phyloP scores from a whole-genome alignment of 2,888 invertebrate species.

The Drosophila tripunctata region DNA sequence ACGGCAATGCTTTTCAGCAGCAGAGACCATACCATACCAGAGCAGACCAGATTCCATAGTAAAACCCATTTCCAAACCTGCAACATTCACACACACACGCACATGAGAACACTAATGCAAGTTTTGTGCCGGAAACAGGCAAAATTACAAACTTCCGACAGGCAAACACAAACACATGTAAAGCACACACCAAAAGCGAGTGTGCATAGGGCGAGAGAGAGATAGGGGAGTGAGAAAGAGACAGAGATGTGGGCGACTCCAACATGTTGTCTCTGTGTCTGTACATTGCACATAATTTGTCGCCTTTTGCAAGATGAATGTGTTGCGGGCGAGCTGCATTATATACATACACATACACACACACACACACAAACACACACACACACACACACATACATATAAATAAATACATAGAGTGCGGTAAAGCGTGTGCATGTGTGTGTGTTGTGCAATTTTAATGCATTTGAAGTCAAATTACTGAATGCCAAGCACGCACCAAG shows the following conservation, averaged over 20 bases:
- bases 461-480: conserved; percentile 78
- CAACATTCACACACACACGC: conserved; percentile 7
- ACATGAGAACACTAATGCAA: conserved; percentile 72
- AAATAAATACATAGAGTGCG: conserved; percentile 2
- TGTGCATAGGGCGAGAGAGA: background rate
- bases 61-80: conserved; percentile 36
- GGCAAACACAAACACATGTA: conserved; percentile 73
- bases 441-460: conserved; percentile 67
- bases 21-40: conserved; percentile 32
- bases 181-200: conserved; percentile 48
- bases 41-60: conserved; percentile 52
- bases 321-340: conserved; percentile 59
- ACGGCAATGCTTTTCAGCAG: conserved; percentile 59
- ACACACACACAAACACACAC: conserved; percentile 23
- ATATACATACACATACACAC: conserved; percentile 23
- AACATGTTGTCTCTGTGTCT: conserved; percentile 64
- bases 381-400: conserved; percentile 20
- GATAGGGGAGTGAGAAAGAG: background rate
- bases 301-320: conserved; percentile 79
- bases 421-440: conserved; percentile 21
- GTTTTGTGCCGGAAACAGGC: conserved; percentile 83
- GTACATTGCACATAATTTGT: conserved; percentile 77
- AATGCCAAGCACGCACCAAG: conserved; percentile 72
- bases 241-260: conserved; percentile 25
- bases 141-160: conserved; percentile 84